Percentiles rank a stretch among this genome's conserved stretches.
Conservation (phyloP, 2,797 vertebrate species). For the Taenioides sp. region DNA sequence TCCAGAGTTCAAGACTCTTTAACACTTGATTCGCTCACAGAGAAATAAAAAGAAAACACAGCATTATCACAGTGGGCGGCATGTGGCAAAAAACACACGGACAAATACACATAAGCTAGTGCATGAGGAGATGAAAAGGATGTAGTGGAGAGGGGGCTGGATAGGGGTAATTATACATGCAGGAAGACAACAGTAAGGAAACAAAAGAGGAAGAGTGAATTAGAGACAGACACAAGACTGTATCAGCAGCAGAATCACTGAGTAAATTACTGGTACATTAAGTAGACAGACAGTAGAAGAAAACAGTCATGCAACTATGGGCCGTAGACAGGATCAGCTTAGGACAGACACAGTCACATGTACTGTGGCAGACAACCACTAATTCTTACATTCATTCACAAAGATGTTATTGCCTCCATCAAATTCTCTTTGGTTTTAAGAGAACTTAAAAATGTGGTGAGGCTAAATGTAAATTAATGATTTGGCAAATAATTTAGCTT, state of each 20-base stretch:
- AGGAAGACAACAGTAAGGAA: slow-evolving; percentile 53
- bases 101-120: slow-evolving; percentile 14
- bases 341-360: neutral
- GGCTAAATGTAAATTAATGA: no score
- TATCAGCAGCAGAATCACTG: slow-evolving; percentile 11
- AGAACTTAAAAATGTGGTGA: no score
- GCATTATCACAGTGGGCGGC: slow-evolving; percentile 72
- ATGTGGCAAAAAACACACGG: slow-evolving; percentile 36
- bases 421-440: no score
- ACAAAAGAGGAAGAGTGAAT: slow-evolving; percentile 40
- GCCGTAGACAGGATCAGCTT: neutral
- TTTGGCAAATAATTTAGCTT: no score
- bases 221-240: slow-evolving; percentile 15
- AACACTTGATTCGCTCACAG: slow-evolving; percentile 65
- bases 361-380: no score
- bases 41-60: slow-evolving; percentile 69
- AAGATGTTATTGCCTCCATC: no score
- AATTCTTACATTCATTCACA: neutral
- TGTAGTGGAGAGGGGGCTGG: slow-evolving; percentile 52
- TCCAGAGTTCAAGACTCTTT: slow-evolving; percentile 69
- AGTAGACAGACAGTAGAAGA: no score
- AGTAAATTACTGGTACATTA: neutral
- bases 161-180: slow-evolving; percentile 62
- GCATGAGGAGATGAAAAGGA: slow-evolving; percentile 56
- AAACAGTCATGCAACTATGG: neutral